A percentile compares a stretch with the other conserved stretches of the same genome.
These are phyloP conservation scores for Motacilla tschutschensis DNA, from an alignment of 2,113 vertebrate species.

Conservation along the genomic window DNA sequence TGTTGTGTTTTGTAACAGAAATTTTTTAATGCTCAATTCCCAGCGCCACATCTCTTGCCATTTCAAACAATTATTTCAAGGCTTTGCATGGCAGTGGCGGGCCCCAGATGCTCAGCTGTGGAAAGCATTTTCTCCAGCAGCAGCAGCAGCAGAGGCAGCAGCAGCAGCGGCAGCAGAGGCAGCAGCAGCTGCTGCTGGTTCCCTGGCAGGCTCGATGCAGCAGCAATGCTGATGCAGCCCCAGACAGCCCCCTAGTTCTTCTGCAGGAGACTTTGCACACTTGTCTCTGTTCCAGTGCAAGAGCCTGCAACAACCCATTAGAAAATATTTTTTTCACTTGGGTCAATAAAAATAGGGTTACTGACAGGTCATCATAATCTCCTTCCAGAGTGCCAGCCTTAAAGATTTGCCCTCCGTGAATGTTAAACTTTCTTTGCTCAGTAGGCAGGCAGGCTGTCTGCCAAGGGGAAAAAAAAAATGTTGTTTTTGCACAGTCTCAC, in stretches of 20 bases:
- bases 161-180: not conserved
- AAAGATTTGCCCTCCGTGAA: not conserved
- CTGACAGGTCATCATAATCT: not conserved
- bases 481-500: not conserved
- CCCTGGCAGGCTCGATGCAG: not conserved
- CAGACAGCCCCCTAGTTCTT: accelerated
- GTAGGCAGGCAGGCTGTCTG: not conserved
- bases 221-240: not conserved
- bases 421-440: not conserved
- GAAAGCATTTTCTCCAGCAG: constrained; percentile 2
- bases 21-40: not conserved
- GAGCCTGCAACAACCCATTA: not conserved
- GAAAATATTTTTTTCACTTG: not conserved
- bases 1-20: not conserved
- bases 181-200: not conserved
- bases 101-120: constrained; percentile 24
- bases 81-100: not conserved
- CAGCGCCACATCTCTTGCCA: not conserved
- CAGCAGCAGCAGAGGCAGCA: not conserved
- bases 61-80: not conserved
- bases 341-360: not conserved
- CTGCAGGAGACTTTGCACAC: not conserved
- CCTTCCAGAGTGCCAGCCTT: not conserved
- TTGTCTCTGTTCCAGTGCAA: not conserved
- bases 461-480: not conserved